Evolutionary conservation across 1,140 invertebrate species (phyloP).

Genomic region (Rhagoletis zephyria): DNA sequence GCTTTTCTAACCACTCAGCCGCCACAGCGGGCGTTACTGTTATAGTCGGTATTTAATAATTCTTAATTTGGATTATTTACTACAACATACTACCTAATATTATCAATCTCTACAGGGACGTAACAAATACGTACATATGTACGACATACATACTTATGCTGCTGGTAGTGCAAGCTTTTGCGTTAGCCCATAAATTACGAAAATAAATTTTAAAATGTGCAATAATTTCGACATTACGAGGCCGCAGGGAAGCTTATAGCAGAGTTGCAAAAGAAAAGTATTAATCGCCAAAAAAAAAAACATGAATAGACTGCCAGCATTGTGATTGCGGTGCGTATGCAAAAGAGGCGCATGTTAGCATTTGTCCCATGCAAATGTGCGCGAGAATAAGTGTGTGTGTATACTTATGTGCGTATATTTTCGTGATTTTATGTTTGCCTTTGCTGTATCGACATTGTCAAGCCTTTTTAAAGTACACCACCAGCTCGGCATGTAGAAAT

Average conservation of each 20-base stretch:
- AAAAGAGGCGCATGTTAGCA: neutral
- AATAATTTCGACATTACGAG: constrained; percentile 65
- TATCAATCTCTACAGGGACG: neutral
- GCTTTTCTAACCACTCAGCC: too few relatives aligned
- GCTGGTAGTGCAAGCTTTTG: neutral
- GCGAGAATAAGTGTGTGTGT: too few relatives aligned
- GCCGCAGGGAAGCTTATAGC: constrained; percentile 53
- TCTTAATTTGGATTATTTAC: too few relatives aligned
- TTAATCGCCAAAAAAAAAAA: neutral
- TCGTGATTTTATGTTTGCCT: neutral
- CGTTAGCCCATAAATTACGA: constrained; percentile 61
- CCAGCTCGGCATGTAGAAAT: neutral
- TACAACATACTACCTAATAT: too few relatives aligned
- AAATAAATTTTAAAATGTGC: constrained; percentile 67
- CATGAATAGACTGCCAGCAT: neutral
- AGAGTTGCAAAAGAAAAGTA: constrained; percentile 4
- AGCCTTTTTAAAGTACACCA: neutral
- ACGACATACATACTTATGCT: neutral
- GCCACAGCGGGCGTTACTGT: too few relatives aligned
- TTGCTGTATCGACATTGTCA: constrained; percentile 1
- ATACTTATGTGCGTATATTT: neutral
- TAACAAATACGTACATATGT: neutral
- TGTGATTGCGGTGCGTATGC: neutral
- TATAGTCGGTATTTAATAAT: too few relatives aligned
- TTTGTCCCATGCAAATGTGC: neutral